Base-by-base conservation (phyloP, 2,797 vertebrate species). In the Hybognathus amarus region DNA sequence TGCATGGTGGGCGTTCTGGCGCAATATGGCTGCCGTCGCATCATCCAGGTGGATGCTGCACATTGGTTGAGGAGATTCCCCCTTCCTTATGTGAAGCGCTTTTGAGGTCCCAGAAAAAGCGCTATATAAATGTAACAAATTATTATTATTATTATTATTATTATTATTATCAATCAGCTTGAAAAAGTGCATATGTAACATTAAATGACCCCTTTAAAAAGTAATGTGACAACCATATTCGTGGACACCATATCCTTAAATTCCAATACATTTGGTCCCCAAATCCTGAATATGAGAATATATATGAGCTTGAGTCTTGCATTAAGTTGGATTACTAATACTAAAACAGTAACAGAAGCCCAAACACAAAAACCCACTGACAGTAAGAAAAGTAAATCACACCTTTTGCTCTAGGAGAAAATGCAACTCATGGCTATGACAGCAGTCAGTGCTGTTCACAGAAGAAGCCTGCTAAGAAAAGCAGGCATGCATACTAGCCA, bases 401-500 rank as follows among this genome's bases (percentile, higher is more conserved):
- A 75, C 59, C 33, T 54, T 63, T 63, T 75, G 45, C 42, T 64
- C 22, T 50, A 1, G 59, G 59, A 75, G 70, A 75, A 82, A 82
- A 82, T 54, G 64, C 22, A 83, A 47, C 73, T 77, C 81, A 54
- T 59, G 47, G 27, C 61, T 82, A 54, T 82, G 40, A 66, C 40
- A 74, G 47, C 20, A 63, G 30, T 22, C 64, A 40, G 13, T 80
- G 66, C 22, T 12, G n/a, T 54, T 18, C 80, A 66, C 20, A 36
- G 40, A 56, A 45, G 24, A n/a, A 67, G 18, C 61, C 36, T 67
- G 45, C 80, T 50, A 82, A 30, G 33, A 66, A 69, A 47, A 3
- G 36, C 47, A 83, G 33, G n/a, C 33, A 83, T 30, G n/a, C 33
- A 83, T 30, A 56, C 27, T 17, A 15, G 77, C 30, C 70, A 82